These are phyloP conservation scores for Drepana arcuata DNA, from an alignment of 1,140 invertebrate species.

Conservation along the genomic window DNA sequence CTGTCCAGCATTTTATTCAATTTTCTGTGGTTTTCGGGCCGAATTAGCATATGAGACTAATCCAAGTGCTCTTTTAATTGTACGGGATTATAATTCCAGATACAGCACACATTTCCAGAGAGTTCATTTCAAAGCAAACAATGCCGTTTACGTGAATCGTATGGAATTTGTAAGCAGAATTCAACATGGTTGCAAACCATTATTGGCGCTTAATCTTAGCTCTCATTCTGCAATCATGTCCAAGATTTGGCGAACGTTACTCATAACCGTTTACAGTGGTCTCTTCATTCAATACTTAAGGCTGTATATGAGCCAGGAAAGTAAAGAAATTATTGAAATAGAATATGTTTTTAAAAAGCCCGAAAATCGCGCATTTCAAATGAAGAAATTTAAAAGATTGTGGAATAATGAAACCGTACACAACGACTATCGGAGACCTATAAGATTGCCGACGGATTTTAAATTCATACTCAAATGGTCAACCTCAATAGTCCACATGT, in stretches of 20 bases:
- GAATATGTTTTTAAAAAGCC: constrained; percentile 21
- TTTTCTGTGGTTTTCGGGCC: constrained; percentile 20
- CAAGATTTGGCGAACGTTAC: constrained; percentile 22
- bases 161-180: too few relatives aligned
- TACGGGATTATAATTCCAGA: too few relatives aligned
- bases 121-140: background rate
- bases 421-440: constrained; percentile 8
- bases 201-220: too few relatives aligned
- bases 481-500: constrained; percentile 21
- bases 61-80: too few relatives aligned
- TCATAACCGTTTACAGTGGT: constrained; percentile 23
- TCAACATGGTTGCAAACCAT: too few relatives aligned
- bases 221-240: constrained; percentile 28
- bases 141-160: background rate
- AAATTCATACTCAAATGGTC: constrained; percentile 46
- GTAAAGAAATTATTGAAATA: constrained; percentile 26
- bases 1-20: too few relatives aligned
- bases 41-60: constrained; percentile 33
- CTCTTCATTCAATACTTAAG: constrained; percentile 27
- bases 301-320: constrained; percentile 12
- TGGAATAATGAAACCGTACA: too few relatives aligned
- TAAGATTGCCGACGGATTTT: constrained; percentile 32
- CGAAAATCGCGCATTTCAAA: too few relatives aligned
- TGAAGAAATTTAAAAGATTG: too few relatives aligned
- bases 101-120: background rate